Percentiles rank a stretch among this genome's conserved stretches.
These are phyloP conservation scores for Catocala nupta DNA, from an alignment of 2,888 invertebrate genomes.

Conservation along the genomic window DNA sequence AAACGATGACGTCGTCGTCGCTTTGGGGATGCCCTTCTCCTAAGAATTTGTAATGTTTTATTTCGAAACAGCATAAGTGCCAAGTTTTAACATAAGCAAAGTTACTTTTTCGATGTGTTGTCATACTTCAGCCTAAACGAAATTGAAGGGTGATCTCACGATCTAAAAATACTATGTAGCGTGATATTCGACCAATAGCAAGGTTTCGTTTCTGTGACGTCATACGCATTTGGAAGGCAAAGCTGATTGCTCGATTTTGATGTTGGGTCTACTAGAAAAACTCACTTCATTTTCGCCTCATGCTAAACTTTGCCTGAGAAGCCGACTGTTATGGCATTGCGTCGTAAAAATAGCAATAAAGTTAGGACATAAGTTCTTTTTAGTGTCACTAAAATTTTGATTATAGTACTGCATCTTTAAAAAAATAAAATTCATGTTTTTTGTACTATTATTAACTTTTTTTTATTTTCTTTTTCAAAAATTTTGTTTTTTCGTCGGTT, in stretches of 20 bases:
- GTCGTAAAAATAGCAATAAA: no score
- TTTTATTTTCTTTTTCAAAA: no score
- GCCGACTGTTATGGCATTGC: no score
- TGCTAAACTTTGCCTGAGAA: not conserved
- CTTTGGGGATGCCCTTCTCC: conserved; percentile 85
- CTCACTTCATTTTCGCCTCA: conserved; percentile 24
- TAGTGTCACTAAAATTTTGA: no score
- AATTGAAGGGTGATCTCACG: conserved; percentile 80
- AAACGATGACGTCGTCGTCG: conserved; percentile 73
- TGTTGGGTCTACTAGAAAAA: conserved; percentile 25
- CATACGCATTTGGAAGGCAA: conserved; percentile 49
- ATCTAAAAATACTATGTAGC: conserved; percentile 72
- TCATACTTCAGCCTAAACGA: conserved; percentile 61
- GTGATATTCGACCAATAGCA: conserved; percentile 80
- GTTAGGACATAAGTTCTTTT: no score
- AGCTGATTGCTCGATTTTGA: conserved; percentile 14
- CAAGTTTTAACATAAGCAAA: conserved; percentile 52
- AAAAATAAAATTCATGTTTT: no score
- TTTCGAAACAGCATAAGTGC: conserved; percentile 73
- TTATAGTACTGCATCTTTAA: no score
- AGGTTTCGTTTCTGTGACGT: conserved; percentile 61
- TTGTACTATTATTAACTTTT: no score
- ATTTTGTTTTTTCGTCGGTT: no score
- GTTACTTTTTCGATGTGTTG: conserved; percentile 65
- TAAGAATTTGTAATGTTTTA: conserved; percentile 64